Evolutionary conservation across 2,888 invertebrate genomes (phyloP).

Genomic region (Tanypteryx hageni): DNA sequence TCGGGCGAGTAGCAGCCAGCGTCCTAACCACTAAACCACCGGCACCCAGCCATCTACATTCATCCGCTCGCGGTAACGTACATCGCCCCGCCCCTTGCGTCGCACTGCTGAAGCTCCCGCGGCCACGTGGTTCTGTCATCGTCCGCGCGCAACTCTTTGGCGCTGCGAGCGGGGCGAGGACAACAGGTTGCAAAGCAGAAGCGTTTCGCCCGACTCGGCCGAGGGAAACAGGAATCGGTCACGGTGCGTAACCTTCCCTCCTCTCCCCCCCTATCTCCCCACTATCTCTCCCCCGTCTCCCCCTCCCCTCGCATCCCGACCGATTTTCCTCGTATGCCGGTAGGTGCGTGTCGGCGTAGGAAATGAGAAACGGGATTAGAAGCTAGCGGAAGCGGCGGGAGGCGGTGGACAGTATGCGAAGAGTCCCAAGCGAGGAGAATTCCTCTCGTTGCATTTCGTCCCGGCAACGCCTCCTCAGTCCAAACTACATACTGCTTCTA

Average conservation of each 20-base stretch:
- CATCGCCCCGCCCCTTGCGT: background rate
- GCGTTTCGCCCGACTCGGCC: conserved; percentile 21
- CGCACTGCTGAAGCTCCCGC: background rate
- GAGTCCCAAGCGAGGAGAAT: background rate
- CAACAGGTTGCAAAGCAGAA: conserved; percentile 60
- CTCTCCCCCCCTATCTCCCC: background rate
- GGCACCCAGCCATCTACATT: conserved; percentile 12
- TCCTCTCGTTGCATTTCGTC: background rate
- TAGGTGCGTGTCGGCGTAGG: background rate
- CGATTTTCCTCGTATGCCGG: background rate
- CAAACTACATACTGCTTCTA: background rate
- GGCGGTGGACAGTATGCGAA: background rate
- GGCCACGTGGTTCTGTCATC: conserved; percentile 46
- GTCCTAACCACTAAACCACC: too few species aligned
- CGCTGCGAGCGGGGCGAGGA: conserved; percentile 13
- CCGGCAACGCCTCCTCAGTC: too few species aligned
- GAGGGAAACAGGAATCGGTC: conserved; percentile 55
- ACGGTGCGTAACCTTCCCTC: conserved; percentile 50
- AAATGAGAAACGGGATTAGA: conserved; percentile 58
- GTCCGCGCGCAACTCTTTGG: background rate
- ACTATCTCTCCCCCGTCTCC: background rate
- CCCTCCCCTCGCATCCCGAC: background rate
- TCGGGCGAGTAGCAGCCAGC: too few species aligned
- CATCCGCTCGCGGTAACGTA: background rate
- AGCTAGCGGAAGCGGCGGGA: conserved; percentile 41